Base-by-base conservation (phyloP, 2,888 invertebrate genomes). In the Caenorhabditis japonica region DNA sequence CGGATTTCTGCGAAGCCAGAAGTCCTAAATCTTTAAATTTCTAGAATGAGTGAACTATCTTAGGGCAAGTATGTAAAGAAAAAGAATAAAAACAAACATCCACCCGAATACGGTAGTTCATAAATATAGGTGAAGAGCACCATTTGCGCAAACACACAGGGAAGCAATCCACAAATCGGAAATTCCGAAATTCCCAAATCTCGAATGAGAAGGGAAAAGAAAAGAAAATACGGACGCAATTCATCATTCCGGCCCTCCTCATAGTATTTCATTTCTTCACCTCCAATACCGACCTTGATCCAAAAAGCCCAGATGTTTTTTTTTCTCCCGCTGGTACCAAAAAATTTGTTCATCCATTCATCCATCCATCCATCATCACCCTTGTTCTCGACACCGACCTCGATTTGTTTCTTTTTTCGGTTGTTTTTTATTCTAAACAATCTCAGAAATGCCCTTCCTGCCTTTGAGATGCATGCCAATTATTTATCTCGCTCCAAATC, bases 271-370 rank as follows among this genome's bases (percentile, higher is more conserved):
- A 41, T 10, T 30, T 30, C 30, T n/a, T n/a, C n/a, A n/a, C n/a
- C n/a, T n/a, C n/a, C n/a, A n/a, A n/a, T n/a, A 38, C 47, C 69
- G 69, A 70, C 69, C 69, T 70, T 70, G 69, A 60, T 70, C 69
- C 69, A 55, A 60, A 70, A 60, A 53, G 33, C 46, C 23, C 27
- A 47, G 36, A 53, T 69, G 51, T 60, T 69, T 69, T 69, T 43
- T 43, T 12, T 43, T 4, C 19, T 43, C 4, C 8, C 23, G 30
- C 46, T n/a, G n/a, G 59, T 69, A 47, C 53, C 53, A 60, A 52
- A 53, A n/a, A n/a, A n/a, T n/a, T n/a, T n/a, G n/a, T n/a, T n/a
- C n/a, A n/a, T n/a, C n/a, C n/a, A 51, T 43, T 56, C 52, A 44
- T 44, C 34, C 56, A 44, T 56, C 53, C 34, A 47, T 41, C 56